These are phyloP conservation scores for Sciurus niger DNA, from an alignment of 2,113 vertebrate genomes.

Conservation along the genomic window DNA sequence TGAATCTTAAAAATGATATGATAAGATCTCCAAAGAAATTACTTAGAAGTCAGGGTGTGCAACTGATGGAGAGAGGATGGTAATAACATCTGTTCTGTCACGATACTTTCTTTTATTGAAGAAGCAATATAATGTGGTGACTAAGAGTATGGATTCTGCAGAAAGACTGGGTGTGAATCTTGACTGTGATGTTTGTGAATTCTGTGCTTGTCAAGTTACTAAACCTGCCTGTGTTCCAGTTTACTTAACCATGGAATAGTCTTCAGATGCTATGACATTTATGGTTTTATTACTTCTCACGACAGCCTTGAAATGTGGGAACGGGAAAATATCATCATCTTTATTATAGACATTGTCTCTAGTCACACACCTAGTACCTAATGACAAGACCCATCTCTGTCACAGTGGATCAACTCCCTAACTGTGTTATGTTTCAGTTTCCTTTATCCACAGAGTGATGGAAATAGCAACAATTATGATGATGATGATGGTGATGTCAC, in stretches of 20 bases:
- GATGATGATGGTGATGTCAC: not conserved
- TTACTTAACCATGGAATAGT: not conserved
- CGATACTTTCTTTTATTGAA: conserved; percentile 41
- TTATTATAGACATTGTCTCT: not conserved
- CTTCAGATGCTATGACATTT: conserved; percentile 27
- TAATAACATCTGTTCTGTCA: not conserved
- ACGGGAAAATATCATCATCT: not conserved
- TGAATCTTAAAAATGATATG: conserved; percentile 29
- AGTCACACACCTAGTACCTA: not conserved
- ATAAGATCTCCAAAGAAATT: conserved; percentile 35
- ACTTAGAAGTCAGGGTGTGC: not conserved
- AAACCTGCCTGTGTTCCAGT: not conserved
- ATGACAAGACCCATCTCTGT: not conserved
- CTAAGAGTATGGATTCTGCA: not conserved
- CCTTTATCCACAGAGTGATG: not conserved
- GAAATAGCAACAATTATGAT: not conserved
- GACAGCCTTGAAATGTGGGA: not conserved
- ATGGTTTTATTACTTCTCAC: not conserved
- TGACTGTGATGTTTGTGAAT: conserved; percentile 21
- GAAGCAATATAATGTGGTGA: conserved; percentile 13
- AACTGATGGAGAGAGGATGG: not conserved
- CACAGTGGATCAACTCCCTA: not conserved
- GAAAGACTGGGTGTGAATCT: conserved; percentile 20
- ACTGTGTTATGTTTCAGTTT: not conserved
- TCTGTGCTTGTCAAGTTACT: conserved; percentile 24